A percentile compares a stretch with the other conserved stretches of the same genome.
Evolutionary conservation across 2,797 vertebrate genomes (phyloP).

Genomic region (Acomys russatus): DNA sequence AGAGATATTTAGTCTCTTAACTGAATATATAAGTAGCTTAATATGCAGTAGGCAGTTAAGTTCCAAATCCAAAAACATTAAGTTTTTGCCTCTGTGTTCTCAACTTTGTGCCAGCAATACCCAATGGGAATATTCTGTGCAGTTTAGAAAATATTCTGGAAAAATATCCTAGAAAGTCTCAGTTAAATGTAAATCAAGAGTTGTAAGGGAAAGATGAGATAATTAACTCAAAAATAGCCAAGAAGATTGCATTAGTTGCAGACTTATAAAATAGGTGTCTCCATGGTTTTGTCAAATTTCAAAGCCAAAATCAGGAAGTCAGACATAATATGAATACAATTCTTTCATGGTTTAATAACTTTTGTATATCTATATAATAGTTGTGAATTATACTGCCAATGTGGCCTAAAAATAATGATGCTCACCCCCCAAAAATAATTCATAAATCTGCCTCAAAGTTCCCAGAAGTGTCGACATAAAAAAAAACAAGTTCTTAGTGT

Average conservation of each 20-base stretch:
- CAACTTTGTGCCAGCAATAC: neutral
- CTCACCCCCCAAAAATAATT: neutral
- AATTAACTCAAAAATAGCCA: neutral
- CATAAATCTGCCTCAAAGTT: neutral
- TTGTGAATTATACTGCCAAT: neutral
- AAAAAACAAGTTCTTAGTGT: neutral
- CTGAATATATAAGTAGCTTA: constrained; percentile 24
- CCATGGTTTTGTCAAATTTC: neutral
- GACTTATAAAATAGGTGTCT: neutral
- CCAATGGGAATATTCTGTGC: neutral
- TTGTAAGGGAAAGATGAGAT: neutral
- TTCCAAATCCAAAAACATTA: neutral
- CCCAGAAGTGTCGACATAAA: neutral
- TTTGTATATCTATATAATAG: neutral
- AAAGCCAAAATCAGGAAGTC: neutral
- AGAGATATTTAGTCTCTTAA: neutral
- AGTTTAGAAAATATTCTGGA: neutral
- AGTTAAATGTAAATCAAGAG: neutral
- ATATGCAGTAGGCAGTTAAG: neutral
- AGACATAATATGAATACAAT: neutral
- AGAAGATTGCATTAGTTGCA: neutral
- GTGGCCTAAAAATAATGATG: neutral
- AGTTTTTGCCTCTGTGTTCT: neutral
- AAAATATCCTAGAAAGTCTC: neutral
- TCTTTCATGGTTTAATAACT: neutral